Conservation (phyloP, 2,113 vertebrate species). For the Pithys albifrons region DNA sequence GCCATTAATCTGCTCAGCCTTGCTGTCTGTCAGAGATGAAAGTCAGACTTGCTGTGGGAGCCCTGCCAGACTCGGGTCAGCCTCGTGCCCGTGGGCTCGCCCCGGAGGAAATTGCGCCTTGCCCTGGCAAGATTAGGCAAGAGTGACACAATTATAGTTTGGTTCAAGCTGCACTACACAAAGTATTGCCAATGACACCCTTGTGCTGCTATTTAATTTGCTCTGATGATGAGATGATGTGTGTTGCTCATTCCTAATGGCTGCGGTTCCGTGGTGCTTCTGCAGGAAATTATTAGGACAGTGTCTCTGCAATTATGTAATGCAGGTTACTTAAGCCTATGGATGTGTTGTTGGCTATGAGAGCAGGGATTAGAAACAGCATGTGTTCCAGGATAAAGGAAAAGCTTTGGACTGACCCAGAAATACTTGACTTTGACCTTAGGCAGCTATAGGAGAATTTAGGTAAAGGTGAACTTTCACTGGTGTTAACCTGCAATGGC, state of each 20-base stretch:
- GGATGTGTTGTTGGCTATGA: not conserved
- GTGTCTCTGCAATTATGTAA: conserved; percentile 29
- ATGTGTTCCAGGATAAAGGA: conserved; percentile 1
- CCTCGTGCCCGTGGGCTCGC: rapidly evolving
- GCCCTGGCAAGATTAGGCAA: not conserved
- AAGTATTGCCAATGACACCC: not conserved
- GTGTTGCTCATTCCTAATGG: not conserved
- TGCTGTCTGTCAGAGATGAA: not conserved
- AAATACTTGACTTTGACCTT: conserved; percentile 33
- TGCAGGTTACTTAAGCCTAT: conserved; percentile 29
- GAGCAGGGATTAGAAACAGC: conserved; percentile 32
- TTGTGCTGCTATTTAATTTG: not conserved
- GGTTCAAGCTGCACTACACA: not conserved
- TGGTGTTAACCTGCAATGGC: not conserved
- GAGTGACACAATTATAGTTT: not conserved
- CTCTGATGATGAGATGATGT: not conserved
- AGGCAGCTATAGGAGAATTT: not conserved
- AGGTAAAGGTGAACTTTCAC: not conserved
- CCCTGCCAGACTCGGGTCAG: not conserved
- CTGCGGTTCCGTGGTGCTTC: not conserved
- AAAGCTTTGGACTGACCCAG: conserved; percentile 12
- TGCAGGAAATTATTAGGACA: conserved; percentile 17
- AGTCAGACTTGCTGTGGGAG: not conserved
- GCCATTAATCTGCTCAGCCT: not conserved
- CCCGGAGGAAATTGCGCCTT: not conserved